A percentile compares a stretch with the other conserved stretches of the same genome.
Evolutionary conservation across 2,797 vertebrate genomes (phyloP).

Genomic region (Mus spretus): DNA sequence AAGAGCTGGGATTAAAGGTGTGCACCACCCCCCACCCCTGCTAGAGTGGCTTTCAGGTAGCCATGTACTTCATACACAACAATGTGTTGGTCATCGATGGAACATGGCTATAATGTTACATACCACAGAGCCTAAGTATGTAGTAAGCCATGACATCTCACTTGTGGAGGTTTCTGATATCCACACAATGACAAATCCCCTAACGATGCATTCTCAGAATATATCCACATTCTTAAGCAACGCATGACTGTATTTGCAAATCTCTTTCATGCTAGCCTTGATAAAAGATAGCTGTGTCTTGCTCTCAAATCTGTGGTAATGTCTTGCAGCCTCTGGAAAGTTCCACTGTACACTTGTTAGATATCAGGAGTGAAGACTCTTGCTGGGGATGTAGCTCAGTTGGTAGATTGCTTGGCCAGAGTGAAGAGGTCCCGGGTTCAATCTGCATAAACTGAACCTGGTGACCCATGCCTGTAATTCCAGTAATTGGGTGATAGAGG

Average conservation of each 20-base stretch:
- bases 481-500: background rate
- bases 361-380: background rate
- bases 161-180: background rate
- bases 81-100: background rate
- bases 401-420: background rate
- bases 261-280: background rate
- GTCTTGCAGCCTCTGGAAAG: constrained; percentile 32
- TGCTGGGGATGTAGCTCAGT: background rate
- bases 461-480: background rate
- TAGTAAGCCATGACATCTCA: no score
- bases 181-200: background rate
- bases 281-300: background rate
- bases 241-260: background rate
- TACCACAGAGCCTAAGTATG: background rate
- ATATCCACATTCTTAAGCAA: background rate
- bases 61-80: background rate
- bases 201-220: background rate
- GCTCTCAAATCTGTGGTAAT: background rate
- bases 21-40: background rate
- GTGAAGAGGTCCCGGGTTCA: background rate
- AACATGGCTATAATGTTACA: background rate
- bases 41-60: background rate
- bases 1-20: background rate
- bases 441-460: background rate
- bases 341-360: background rate